A percentile compares a stretch with the other conserved stretches of the same genome.
These are phyloP conservation scores for Apolygus lucorum DNA, from an alignment of 1,140 invertebrate genomes.

Conservation along the genomic window DNA sequence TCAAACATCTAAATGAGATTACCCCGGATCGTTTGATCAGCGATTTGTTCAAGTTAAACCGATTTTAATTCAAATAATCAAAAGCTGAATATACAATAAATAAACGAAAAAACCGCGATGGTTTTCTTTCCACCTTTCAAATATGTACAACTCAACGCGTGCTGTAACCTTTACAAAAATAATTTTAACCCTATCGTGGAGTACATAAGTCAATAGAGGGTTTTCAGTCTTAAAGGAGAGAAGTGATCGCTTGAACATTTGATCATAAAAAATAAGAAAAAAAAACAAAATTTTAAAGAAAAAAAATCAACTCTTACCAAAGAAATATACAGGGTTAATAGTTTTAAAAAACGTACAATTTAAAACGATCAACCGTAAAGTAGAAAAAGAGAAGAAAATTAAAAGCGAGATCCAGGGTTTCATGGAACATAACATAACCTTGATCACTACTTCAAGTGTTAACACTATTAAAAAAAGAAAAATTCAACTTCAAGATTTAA, in stretches of 20 bases:
- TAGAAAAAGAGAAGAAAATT: not conserved
- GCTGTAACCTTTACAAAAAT: conserved; percentile 8
- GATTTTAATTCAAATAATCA: too few relatives aligned
- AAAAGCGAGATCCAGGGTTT: conserved; percentile 3
- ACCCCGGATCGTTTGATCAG: not conserved
- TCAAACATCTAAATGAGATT: not conserved
- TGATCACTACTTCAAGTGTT: not conserved
- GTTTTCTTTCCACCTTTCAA: not conserved
- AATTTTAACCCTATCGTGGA: conserved; percentile 1
- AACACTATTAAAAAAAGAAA: conserved; percentile 7
- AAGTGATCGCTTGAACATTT: conserved; percentile 12
- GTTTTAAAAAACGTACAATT: too few relatives aligned
- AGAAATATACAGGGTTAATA: not conserved
- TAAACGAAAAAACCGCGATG: not conserved
- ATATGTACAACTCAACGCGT: conserved; percentile 5
- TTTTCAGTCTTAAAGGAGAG: conserved; percentile 10
- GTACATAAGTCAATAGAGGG: conserved; percentile 4
- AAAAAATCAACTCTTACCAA: not conserved
- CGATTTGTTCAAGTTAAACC: conserved; percentile 7
- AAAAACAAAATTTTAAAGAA: not conserved
- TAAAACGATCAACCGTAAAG: too few relatives aligned
- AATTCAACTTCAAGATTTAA: not conserved
- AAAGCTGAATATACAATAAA: too few relatives aligned
- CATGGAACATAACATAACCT: conserved; percentile 1
- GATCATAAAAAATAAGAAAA: not conserved